Conservation (phyloP, 2,113 vertebrate genomes). For the Piprites chloris region DNA sequence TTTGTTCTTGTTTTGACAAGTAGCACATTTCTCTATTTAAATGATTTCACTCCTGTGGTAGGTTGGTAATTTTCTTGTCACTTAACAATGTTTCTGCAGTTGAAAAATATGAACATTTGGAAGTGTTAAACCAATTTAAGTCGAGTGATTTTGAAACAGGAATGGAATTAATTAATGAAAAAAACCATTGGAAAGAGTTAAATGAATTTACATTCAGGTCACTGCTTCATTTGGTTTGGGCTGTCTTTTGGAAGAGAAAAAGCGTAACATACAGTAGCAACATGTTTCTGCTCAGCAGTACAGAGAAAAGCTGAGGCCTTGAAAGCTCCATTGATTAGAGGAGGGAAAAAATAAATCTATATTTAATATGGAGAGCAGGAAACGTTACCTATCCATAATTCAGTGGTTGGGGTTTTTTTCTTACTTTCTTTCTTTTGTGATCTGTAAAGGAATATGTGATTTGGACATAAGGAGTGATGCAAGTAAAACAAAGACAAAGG, state of each 20-base stretch:
- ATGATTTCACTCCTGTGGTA: neutral
- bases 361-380: neutral
- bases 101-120: neutral
- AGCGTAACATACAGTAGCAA: rapidly evolving
- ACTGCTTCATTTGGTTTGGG: neutral
- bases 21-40: neutral
- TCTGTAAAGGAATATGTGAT: neutral
- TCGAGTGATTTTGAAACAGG: neutral
- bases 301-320: neutral
- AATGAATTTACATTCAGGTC: neutral
- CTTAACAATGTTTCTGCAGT: neutral
- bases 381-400: neutral
- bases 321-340: neutral
- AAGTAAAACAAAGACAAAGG: neutral
- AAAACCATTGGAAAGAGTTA: neutral
- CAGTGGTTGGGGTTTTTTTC: too few species aligned
- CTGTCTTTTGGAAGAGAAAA: neutral
- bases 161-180: neutral
- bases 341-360: neutral
- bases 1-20: neutral
- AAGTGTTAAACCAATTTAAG: neutral
- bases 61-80: neutral
- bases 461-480: neutral
- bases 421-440: neutral
- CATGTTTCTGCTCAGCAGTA: neutral